Evolutionary conservation across 2,113 vertebrate species (phyloP).

Genomic region (Alectura lathami): DNA sequence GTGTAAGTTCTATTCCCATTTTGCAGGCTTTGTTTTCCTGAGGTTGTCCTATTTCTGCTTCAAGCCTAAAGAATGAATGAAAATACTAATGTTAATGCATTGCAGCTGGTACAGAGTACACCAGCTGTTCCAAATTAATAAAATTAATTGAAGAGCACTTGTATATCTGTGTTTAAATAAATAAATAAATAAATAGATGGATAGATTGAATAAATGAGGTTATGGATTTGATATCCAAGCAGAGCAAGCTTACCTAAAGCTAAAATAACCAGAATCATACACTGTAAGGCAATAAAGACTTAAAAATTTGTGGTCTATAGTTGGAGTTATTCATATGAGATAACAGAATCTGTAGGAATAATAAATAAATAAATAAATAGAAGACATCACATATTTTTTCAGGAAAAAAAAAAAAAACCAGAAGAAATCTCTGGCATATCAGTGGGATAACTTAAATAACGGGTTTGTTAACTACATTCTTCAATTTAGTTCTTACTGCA

Average conservation of each 20-base stretch:
- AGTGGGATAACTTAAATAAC: background rate
- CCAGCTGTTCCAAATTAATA: background rate
- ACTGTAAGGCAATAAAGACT: background rate
- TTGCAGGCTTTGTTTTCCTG: background rate
- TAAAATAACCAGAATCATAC: background rate
- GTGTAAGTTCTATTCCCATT: background rate
- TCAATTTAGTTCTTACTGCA: background rate
- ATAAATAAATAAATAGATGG: too few relatives aligned
- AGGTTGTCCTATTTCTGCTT: background rate
- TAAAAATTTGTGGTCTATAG: background rate
- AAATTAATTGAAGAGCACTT: background rate
- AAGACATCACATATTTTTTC: background rate
- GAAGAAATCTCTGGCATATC: background rate
- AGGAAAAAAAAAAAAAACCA: rapidly evolving
- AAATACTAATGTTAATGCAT: background rate
- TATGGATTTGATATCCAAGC: background rate
- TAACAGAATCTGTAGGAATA: background rate
- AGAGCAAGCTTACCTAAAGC: background rate
- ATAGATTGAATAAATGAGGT: background rate
- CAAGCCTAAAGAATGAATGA: background rate
- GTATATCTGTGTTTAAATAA: background rate
- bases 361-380: too few relatives aligned
- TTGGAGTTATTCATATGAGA: background rate
- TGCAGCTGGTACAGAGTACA: background rate
- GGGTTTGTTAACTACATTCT: background rate